Percentiles rank a stretch among this genome's conserved stretches.
phyloP scores from a whole-genome alignment of 2,113 vertebrate species.

The Pedionomus torquatus region DNA sequence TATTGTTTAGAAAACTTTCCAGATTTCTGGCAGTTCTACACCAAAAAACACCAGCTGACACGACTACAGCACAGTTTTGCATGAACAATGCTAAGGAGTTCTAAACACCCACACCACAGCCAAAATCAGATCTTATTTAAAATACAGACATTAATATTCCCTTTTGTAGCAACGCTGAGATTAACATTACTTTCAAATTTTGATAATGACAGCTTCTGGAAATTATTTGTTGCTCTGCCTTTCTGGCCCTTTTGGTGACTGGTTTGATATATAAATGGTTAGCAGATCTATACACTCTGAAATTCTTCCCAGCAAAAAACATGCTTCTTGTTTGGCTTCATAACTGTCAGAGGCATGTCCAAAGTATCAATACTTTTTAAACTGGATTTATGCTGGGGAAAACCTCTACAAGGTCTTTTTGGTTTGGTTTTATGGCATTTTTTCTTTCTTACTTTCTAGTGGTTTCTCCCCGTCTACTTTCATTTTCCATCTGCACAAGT shows the following conservation, averaged over 20 bases:
- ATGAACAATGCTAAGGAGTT: neutral
- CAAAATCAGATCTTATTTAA: constrained; percentile 40
- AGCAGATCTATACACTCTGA: constrained; percentile 18
- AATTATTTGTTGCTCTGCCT: constrained; percentile 31
- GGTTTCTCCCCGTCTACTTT: neutral
- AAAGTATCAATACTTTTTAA: constrained; percentile 17
- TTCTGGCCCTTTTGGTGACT: neutral
- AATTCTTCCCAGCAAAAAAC: constrained; percentile 12
- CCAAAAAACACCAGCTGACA: neutral
- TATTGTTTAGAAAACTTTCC: neutral
- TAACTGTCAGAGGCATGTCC: constrained; percentile 18
- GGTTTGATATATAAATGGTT: constrained; percentile 51
- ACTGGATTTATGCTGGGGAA: neutral
- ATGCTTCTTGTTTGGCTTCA: neutral
- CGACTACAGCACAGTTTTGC: neutral
- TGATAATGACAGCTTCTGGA: constrained; percentile 41
- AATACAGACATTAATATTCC: constrained; percentile 27
- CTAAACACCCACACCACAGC: neutral
- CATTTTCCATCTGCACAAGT: neutral
- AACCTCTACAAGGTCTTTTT: neutral
- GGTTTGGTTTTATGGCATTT: neutral
- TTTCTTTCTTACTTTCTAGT: neutral
- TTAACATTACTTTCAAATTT: constrained; percentile 6
- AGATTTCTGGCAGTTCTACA: neutral
- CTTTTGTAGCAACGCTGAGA: neutral